These are phyloP conservation scores for Albula glossodonta DNA, from an alignment of 2,113 vertebrate species.

Conservation along the genomic window DNA sequence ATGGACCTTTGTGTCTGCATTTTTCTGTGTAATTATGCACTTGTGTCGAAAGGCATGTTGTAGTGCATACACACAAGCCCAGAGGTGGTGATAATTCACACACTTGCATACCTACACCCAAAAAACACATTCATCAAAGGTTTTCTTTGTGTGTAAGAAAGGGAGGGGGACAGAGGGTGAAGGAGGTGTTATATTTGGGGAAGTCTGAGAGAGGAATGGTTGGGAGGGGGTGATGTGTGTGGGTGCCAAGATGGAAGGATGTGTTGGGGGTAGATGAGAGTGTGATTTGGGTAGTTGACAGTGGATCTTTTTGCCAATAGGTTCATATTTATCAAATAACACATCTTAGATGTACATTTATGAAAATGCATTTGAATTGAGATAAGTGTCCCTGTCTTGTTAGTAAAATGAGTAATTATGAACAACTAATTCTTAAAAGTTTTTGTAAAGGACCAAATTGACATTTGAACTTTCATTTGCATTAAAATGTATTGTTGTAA, in stretches of 20 bases:
- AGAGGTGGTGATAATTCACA: background rate
- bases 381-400: too few species aligned
- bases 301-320: too few species aligned
- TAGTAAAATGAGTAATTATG: too few species aligned
- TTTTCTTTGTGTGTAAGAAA: background rate
- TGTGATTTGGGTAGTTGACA: too few species aligned
- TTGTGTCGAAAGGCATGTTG: background rate
- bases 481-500: background rate
- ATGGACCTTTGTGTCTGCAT: background rate
- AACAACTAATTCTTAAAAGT: too few species aligned
- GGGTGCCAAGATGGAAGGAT: background rate
- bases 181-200: background rate
- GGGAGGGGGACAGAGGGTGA: background rate
- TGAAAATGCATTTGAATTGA: background rate
- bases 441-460: background rate
- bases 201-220: background rate
- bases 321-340: too few species aligned
- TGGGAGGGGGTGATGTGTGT: background rate
- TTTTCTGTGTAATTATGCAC: background rate
- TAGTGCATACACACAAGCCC: background rate
- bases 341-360: background rate
- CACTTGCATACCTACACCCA: background rate
- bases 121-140: background rate
- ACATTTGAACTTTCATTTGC: background rate
- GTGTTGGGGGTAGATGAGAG: background rate